phyloP scores from a whole-genome alignment of 1,140 invertebrate species.

The Pogonomyrmex californicus region DNA sequence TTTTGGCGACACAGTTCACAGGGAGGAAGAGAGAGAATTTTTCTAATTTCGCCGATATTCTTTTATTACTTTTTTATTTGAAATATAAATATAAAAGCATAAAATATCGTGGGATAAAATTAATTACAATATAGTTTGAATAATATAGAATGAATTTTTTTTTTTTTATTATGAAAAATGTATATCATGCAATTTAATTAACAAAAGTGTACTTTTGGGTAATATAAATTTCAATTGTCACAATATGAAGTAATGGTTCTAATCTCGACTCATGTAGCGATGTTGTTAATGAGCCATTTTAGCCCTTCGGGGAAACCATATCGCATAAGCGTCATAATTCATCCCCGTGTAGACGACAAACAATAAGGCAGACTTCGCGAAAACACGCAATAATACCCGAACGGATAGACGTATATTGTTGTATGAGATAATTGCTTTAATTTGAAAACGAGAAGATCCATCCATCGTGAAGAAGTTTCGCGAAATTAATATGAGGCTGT shows the following conservation, averaged over 20 bases:
- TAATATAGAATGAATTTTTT: background rate
- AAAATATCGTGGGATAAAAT: background rate
- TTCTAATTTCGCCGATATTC: background rate
- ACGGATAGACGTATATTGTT: constrained; percentile 5
- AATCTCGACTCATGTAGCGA: constrained; percentile 18
- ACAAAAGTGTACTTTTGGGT: background rate
- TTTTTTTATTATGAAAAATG: background rate
- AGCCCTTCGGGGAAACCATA: constrained; percentile 31
- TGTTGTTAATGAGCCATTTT: constrained; percentile 40
- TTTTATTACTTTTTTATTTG: background rate
- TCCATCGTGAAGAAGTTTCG: constrained; percentile 22
- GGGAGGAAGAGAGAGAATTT: background rate
- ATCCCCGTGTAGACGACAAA: constrained; percentile 35
- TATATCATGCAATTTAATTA: background rate
- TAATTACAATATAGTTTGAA: background rate
- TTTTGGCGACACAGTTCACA: background rate
- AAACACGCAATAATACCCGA: constrained; percentile 17
- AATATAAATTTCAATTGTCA: background rate
- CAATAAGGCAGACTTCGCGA: constrained; percentile 48
- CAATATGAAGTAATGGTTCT: constrained; percentile 4
- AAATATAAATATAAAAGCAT: background rate
- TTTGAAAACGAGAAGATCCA: constrained; percentile 53
- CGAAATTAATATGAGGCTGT: constrained; percentile 36
- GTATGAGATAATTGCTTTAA: constrained; percentile 18
- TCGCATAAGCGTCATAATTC: constrained; percentile 47